A percentile compares a stretch with the other conserved stretches of the same genome.
These are phyloP conservation scores for Pammene aurita DNA, from an alignment of 2,888 invertebrate genomes.

Conservation along the genomic window DNA sequence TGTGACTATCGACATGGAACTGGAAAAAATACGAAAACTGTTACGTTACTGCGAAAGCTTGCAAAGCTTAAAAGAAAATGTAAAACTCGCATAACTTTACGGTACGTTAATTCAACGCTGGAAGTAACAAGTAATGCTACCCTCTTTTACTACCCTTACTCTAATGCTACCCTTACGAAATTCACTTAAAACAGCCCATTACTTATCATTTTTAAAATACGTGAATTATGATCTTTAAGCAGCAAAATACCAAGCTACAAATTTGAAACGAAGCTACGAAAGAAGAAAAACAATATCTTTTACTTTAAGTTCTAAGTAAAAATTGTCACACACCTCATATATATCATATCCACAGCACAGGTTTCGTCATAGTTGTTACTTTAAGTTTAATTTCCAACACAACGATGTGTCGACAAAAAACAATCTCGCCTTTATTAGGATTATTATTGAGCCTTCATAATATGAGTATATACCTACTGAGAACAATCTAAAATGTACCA, in stretches of 20 bases:
- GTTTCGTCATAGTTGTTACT: too few relatives aligned
- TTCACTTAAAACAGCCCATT: neutral
- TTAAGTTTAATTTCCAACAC: neutral
- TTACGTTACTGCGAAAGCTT: neutral
- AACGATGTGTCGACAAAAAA: constrained; percentile 27
- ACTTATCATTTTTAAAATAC: neutral
- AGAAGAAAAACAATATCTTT: neutral
- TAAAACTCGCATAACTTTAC: neutral
- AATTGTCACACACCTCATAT: too few relatives aligned
- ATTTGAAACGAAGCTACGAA: too few relatives aligned
- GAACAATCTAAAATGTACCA: too few relatives aligned
- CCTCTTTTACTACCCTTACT: too few relatives aligned
- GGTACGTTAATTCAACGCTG: constrained; percentile 9
- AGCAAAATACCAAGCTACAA: too few relatives aligned
- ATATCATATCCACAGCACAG: too few relatives aligned
- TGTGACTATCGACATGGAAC: too few relatives aligned
- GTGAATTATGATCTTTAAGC: neutral
- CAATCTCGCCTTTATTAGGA: constrained; percentile 5
- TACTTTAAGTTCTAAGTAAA: neutral
- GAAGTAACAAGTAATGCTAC: constrained; percentile 25
- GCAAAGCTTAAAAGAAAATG: neutral
- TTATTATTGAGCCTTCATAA: neutral
- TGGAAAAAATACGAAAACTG: too few relatives aligned
- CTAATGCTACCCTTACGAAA: constrained; percentile 5
- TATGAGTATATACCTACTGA: neutral